Conservation (phyloP, 2,113 vertebrate genomes). For the Phylloscopus whistleri region DNA sequence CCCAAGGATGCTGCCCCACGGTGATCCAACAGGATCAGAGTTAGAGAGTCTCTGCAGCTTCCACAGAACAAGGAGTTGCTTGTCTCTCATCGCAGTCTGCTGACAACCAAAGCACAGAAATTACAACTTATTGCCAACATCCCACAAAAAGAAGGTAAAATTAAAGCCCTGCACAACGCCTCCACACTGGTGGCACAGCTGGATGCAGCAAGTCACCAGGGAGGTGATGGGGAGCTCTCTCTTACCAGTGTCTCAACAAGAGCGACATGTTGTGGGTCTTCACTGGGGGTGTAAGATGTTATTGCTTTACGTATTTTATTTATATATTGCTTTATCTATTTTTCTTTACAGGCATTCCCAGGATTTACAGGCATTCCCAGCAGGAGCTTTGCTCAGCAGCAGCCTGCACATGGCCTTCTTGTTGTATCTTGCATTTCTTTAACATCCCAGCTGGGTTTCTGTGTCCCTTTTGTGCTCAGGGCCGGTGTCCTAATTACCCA, state of each 20-base stretch:
- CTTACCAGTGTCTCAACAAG: background rate
- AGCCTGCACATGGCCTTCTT: background rate
- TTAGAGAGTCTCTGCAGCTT: background rate
- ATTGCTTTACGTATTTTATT: background rate
- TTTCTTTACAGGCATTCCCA: background rate
- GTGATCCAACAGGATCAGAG: background rate
- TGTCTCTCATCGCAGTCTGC: rapidly evolving
- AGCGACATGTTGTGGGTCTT: background rate
- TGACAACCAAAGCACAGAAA: background rate
- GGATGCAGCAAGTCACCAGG: background rate
- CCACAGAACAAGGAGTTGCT: background rate
- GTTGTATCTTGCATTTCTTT: background rate
- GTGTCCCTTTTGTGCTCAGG: background rate
- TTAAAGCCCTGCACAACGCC: background rate
- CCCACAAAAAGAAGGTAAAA: background rate
- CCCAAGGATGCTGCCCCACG: background rate
- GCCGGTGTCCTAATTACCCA: background rate
- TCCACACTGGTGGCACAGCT: background rate
- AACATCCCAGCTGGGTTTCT: background rate
- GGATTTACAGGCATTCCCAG: background rate
- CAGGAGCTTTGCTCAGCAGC: background rate
- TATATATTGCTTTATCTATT: background rate
- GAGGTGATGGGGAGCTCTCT: background rate
- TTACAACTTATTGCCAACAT: rapidly evolving
- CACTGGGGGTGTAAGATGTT: background rate